Percentiles rank a stretch among this genome's conserved stretches.
phyloP scores from a whole-genome alignment of 2,797 vertebrate species.

The Cirrhinus mrigala region DNA sequence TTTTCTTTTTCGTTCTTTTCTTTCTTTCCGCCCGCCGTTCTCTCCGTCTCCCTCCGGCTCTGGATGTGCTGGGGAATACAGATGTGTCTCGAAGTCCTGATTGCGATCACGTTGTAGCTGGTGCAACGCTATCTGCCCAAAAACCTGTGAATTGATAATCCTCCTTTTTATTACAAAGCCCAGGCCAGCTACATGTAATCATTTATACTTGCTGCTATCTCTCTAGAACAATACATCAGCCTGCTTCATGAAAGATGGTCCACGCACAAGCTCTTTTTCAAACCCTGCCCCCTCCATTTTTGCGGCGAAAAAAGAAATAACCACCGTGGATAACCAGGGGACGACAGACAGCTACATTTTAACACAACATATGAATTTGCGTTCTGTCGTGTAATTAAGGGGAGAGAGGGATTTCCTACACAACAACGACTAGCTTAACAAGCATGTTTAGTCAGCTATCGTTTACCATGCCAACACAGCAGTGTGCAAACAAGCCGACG shows the following conservation, averaged over 20 bases:
- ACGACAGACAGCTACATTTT: constrained; percentile 44
- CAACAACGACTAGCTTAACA: constrained; percentile 51
- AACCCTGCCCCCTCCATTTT: constrained; percentile 51
- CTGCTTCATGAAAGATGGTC: constrained; percentile 83
- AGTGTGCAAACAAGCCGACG: constrained; percentile 86
- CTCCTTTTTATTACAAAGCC: constrained; percentile 89
- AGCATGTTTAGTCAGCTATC: constrained; percentile 70
- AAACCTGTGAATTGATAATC: constrained; percentile 87
- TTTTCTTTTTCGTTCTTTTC: background rate
- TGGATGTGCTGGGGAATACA: constrained; percentile 59
- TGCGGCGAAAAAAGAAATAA: constrained; percentile 38
- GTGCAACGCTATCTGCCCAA: constrained; percentile 83
- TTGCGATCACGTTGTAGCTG: constrained; percentile 65
- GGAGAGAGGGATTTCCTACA: constrained; percentile 57
- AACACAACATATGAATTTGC: constrained; percentile 57
- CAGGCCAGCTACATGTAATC: constrained; percentile 85
- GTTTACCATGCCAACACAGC: constrained; percentile 78
- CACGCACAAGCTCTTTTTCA: constrained; percentile 78
- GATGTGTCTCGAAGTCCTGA: constrained; percentile 60
- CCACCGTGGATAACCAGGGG: constrained; percentile 38
- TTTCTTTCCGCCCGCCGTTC: constrained; percentile 17
- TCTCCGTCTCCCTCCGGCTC: constrained; percentile 25
- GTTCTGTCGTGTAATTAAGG: constrained; percentile 61
- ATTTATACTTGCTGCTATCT: constrained; percentile 83
- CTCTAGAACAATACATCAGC: constrained; percentile 84